Base-by-base conservation (phyloP, 2,888 invertebrate genomes). In the Marasmarcha lunaedactyla region DNA sequence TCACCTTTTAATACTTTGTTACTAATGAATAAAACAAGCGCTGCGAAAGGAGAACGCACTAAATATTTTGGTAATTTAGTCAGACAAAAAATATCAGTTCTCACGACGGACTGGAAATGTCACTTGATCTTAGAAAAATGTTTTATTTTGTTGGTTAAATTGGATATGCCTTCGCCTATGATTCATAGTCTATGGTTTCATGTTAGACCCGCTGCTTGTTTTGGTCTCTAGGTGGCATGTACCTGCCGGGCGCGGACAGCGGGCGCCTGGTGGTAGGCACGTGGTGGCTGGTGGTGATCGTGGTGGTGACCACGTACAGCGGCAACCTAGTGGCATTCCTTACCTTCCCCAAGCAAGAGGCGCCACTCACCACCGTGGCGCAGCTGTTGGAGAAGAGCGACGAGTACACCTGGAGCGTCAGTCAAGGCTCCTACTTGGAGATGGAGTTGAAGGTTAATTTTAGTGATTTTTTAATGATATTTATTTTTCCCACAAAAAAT, bases 161-260 rank as follows among this genome's bases (percentile, higher is more conserved):
- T n/a, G n/a, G n/a, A n/a, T n/a, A n/a, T n/a, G n/a, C n/a, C n/a
- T n/a, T n/a, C n/a, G n/a, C n/a, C n/a, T n/a, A n/a, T n/a, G n/a
- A n/a, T n/a, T n/a, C n/a, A n/a, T n/a, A n/a, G n/a, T n/a, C n/a
- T n/a, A n/a, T n/a, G n/a, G n/a, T n/a, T n/a, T n/a, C n/a, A n/a
- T n/a, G n/a, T n/a, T n/a, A n/a, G n/a, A n/a, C n/a, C n/a, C n/a
- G n/a, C n/a, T n/a, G n/a, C n/a, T n/a, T n/a, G n/a, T n/a, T n/a
- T n/a, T n/a, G n/a, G n/a, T n/a, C n/a, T n/a, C n/a, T n/a, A 94
- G 95, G 95, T 45, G 95, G 95, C 2, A 91, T 93, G 87, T 90
- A 93, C 57, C 77, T 95, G 25, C 96, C 96, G 0, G 85, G 88
- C 39, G 92, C 94, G 0, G 93, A 94, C 61, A 95, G 95, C 52